These are phyloP conservation scores for Pipistrellus kuhlii DNA, from an alignment of 2,797 vertebrate species.

Conservation along the genomic window DNA sequence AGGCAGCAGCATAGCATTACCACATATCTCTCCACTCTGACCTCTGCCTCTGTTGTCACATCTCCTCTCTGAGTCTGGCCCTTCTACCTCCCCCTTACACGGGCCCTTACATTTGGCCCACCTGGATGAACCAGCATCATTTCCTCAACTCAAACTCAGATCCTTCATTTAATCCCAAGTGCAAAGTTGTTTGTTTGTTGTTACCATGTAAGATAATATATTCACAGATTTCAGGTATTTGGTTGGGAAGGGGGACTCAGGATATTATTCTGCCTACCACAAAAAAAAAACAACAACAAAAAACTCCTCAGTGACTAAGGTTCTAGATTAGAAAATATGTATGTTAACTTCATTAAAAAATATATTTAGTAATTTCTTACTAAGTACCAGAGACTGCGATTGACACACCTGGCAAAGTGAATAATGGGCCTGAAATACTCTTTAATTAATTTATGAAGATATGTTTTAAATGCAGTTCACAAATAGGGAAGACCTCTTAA, in stretches of 20 bases:
- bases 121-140: not conserved
- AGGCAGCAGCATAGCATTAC: not conserved
- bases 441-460: not conserved
- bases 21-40: not conserved
- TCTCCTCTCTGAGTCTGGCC: not conserved
- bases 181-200: not conserved
- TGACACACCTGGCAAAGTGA: not conserved
- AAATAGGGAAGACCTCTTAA: not conserved
- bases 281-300: not conserved
- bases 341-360: conserved; percentile 21
- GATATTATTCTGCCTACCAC: not conserved
- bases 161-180: conserved; percentile 2
- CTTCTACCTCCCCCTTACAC: not conserved
- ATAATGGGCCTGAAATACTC: not conserved
- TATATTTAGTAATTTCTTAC: not conserved
- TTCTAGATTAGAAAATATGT: not conserved
- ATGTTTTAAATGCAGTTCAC: conserved; percentile 9
- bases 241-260: not conserved
- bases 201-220: not conserved
- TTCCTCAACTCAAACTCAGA: not conserved
- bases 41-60: not conserved
- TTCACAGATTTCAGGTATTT: not conserved
- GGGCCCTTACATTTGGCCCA: not conserved
- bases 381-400: not conserved
- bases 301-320: not conserved